Conservation (phyloP, 2,797 vertebrate genomes). For the Gymnoscopelus microlampas region DNA sequence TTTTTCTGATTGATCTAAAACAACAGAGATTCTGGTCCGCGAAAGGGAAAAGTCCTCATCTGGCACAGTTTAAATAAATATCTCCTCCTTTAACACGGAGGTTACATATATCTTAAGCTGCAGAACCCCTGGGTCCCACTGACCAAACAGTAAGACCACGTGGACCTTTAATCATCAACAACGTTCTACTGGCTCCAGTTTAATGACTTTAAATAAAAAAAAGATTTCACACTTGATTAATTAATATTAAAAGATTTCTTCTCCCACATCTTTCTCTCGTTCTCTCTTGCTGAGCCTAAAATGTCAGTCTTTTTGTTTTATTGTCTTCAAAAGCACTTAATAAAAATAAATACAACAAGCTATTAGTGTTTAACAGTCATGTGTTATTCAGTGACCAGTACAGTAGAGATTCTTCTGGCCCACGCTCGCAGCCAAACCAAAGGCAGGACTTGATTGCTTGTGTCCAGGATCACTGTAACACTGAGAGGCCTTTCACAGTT, state of each 20-base stretch:
- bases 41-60: slow-evolving; percentile 80
- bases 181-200: slow-evolving; percentile 98
- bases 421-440: slow-evolving; percentile 67
- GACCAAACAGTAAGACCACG: slow-evolving; percentile 79
- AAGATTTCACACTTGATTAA: slow-evolving; percentile 85
- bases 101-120: slow-evolving; percentile 77
- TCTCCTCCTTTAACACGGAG: slow-evolving; percentile 78
- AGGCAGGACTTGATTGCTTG: slow-evolving; percentile 85
- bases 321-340: slow-evolving; percentile 88
- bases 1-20: slow-evolving; percentile 67
- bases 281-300: slow-evolving; percentile 76
- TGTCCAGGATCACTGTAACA: slow-evolving; percentile 87
- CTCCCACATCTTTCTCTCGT: slow-evolving; percentile 57
- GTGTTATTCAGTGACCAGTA: slow-evolving; percentile 94
- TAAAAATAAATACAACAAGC: slow-evolving; percentile 99
- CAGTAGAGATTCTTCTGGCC: slow-evolving; percentile 85
- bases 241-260: slow-evolving; percentile 92
- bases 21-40: slow-evolving; percentile 78
- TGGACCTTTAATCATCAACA: slow-evolving; percentile 87
- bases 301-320: slow-evolving; percentile 85
- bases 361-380: slow-evolving; percentile 97
- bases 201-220: slow-evolving; percentile 97
- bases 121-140: slow-evolving; percentile 70
- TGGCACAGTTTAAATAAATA: slow-evolving; percentile 94
- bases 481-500: slow-evolving; percentile 96